Evolutionary conservation across 2,797 vertebrate species (phyloP).

Genomic region (Podargus strigoides): DNA sequence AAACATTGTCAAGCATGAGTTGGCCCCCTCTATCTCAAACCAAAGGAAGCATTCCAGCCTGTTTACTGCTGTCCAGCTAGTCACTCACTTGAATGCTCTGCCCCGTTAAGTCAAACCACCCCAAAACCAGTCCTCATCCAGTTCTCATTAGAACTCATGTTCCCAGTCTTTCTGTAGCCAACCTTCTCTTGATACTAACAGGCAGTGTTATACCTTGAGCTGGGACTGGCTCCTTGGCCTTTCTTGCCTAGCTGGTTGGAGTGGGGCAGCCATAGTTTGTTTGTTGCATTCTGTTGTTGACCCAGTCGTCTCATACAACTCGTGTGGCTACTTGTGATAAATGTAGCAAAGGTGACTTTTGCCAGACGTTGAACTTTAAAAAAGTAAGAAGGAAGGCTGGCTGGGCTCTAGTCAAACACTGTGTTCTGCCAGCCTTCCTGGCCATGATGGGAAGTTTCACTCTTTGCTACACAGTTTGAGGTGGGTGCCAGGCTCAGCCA

Average conservation of each 20-base stretch:
- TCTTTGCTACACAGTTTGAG: not conserved
- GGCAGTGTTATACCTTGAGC: not conserved
- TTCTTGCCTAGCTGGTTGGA: not conserved
- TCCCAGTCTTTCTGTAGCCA: not conserved
- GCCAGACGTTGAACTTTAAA: not conserved
- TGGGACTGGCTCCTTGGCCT: not conserved
- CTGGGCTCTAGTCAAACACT: not conserved
- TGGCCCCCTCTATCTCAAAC: not conserved
- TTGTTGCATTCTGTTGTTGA: not conserved
- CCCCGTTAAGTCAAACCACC: not conserved
- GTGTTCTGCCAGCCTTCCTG: not conserved
- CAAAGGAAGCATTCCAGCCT: not conserved
- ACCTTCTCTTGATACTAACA: not conserved
- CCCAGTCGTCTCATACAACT: not conserved
- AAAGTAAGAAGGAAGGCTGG: not conserved
- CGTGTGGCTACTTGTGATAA: not conserved
- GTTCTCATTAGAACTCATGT: not conserved
- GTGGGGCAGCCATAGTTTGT: not conserved
- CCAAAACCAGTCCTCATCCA: not conserved
- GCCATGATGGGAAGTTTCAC: not conserved
- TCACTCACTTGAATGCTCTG: not conserved
- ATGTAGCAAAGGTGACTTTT: not conserved
- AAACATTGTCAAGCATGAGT: not conserved
- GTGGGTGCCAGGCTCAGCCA: accelerated
- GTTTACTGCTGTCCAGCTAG: not conserved